Evolutionary conservation across 2,113 vertebrate genomes (phyloP).

Genomic region (Climacteris rufus): DNA sequence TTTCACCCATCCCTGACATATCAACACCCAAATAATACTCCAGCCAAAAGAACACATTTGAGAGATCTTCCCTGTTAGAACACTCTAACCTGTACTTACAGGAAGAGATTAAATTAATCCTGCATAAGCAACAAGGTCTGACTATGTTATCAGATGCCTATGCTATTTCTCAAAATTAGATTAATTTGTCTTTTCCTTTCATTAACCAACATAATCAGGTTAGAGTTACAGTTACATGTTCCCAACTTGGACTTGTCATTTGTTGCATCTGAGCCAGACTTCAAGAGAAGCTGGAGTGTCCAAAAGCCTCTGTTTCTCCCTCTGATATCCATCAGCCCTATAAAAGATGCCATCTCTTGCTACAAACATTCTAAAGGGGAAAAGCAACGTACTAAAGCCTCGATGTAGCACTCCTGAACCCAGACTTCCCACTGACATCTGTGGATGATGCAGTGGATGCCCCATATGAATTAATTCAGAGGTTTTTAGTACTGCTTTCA

Average conservation of each 20-base stretch:
- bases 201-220: not conserved
- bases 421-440: not conserved
- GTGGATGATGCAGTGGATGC: not conserved
- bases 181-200: not conserved
- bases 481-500: not conserved
- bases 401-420: not conserved
- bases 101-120: not conserved
- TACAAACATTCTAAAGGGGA: not conserved
- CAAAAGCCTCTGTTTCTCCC: not conserved
- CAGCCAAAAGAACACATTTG: not conserved
- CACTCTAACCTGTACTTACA: not conserved
- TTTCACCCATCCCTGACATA: not conserved
- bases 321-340: not conserved
- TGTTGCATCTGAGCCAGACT: not conserved
- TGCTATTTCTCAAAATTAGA: not conserved
- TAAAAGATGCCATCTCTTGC: not conserved
- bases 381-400: not conserved
- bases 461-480: not conserved
- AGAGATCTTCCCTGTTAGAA: not conserved
- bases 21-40: constrained; percentile 10
- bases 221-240: not conserved
- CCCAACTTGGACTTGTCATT: not conserved
- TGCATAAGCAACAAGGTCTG: not conserved
- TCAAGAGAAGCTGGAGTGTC: not conserved
- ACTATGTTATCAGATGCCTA: not conserved